A percentile compares a stretch with the other conserved stretches of the same genome.
Conservation (phyloP, 64 coral and sea anemone genomes). For the Anthopleura sola region DNA sequence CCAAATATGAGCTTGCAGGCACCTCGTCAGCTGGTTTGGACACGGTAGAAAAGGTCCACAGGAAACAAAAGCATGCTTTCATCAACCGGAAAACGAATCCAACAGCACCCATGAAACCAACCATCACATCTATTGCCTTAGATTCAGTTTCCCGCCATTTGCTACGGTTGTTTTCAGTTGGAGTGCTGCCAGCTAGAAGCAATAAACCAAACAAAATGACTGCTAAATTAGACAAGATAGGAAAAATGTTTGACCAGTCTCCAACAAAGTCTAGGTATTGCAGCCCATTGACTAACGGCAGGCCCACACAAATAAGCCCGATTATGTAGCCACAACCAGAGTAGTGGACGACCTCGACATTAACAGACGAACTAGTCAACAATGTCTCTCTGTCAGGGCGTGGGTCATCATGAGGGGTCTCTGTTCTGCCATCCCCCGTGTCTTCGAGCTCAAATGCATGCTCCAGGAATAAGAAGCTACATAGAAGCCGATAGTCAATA, state of each 20-base stretch:
- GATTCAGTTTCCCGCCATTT: constrained; percentile 85
- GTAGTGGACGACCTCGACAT: constrained; percentile 50
- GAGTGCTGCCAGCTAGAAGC: constrained; percentile 23
- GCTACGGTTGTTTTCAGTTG: neutral
- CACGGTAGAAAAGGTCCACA: constrained; percentile 24
- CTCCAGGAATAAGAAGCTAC: constrained; percentile 71
- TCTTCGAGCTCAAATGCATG: constrained; percentile 78
- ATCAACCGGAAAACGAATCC: constrained; percentile 70
- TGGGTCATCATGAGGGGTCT: constrained; percentile 12
- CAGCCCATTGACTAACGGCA: constrained; percentile 60
- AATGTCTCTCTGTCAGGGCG: neutral
- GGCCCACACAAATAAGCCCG: constrained; percentile 42
- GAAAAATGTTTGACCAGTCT: constrained; percentile 76
- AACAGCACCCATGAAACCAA: constrained; percentile 70
- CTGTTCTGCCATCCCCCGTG: neutral
- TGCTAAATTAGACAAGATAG: constrained; percentile 51
- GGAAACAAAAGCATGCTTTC: constrained; percentile 58
- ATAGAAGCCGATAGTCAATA: constrained; percentile 73
- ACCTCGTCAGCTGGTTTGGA: neutral
- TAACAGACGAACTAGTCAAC: constrained; percentile 30
- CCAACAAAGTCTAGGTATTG: constrained; percentile 75
- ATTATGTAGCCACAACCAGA: constrained; percentile 71
- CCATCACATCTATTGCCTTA: constrained; percentile 84
- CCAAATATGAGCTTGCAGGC: constrained; percentile 30
- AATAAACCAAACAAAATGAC: constrained; percentile 56